These are phyloP conservation scores for Eulemur rubriventer DNA, from an alignment of 2,797 vertebrate species.

Conservation along the genomic window DNA sequence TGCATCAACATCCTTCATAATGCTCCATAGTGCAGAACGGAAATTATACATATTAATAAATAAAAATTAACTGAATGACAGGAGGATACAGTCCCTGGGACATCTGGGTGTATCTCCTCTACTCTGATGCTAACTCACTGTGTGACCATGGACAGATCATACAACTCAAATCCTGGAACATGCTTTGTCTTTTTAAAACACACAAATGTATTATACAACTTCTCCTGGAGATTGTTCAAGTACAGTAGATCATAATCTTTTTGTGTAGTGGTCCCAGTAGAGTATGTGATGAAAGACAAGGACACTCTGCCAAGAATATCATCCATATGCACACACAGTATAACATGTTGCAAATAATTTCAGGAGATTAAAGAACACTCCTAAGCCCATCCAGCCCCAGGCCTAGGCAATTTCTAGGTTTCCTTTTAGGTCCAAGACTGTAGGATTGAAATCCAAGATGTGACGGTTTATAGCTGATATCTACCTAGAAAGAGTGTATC, in stretches of 20 bases:
- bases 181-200: background rate
- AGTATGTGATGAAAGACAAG: constrained; percentile 59
- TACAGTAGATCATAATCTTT: background rate
- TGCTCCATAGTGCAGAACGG: background rate
- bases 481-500: constrained; percentile 68
- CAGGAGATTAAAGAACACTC: background rate
- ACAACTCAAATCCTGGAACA: background rate
- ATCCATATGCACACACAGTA: background rate
- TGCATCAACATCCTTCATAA: background rate
- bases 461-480: background rate
- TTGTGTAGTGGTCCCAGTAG: constrained; percentile 28
- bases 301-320: background rate
- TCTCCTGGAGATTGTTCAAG: background rate
- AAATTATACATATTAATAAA: background rate
- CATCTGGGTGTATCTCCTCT: background rate
- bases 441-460: constrained; percentile 54
- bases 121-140: background rate
- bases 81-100: background rate
- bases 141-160: background rate
- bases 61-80: background rate
- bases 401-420: constrained; percentile 12
- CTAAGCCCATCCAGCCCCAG: background rate
- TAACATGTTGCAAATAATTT: background rate
- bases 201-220: background rate
- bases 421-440: background rate